phyloP scores from a whole-genome alignment of 1,140 invertebrate species.

The Chlorops oryzae region DNA sequence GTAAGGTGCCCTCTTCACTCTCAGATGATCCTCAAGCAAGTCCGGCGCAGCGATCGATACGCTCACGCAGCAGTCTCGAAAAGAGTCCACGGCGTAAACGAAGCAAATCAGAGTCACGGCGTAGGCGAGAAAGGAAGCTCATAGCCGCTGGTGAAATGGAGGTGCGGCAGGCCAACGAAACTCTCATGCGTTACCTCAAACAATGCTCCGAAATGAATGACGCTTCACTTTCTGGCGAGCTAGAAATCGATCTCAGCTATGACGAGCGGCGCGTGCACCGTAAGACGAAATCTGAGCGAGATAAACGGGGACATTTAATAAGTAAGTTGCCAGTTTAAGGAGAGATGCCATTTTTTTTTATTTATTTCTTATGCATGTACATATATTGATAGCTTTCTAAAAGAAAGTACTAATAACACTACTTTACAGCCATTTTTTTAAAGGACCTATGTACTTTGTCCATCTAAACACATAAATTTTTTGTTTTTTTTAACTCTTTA shows the following conservation, averaged over 20 bases:
- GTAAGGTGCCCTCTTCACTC: slow-evolving; percentile 41
- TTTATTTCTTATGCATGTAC: too few species aligned
- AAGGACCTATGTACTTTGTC: too few species aligned
- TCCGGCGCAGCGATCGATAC: slow-evolving; percentile 44
- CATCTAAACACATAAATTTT: too few species aligned
- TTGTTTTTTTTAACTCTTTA: too few species aligned
- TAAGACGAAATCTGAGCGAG: slow-evolving; percentile 46
- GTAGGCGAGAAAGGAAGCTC: slow-evolving; percentile 40
- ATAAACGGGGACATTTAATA: slow-evolving; percentile 44
- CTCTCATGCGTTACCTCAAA: slow-evolving; percentile 45
- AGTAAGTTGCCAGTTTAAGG: slow-evolving; percentile 27
- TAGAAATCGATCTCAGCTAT: slow-evolving; percentile 45
- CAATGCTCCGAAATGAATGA: slow-evolving; percentile 48
- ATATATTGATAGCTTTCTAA: too few species aligned
- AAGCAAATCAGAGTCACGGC: slow-evolving; percentile 45
- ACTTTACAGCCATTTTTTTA: too few species aligned
- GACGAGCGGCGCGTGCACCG: slow-evolving; percentile 45
- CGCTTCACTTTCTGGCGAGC: slow-evolving; percentile 43
- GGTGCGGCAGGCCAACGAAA: slow-evolving; percentile 46
- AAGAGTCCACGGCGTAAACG: slow-evolving; percentile 47
- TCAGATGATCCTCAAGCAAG: slow-evolving; percentile 47
- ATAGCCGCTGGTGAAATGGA: slow-evolving; percentile 47
- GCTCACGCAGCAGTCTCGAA: slow-evolving; percentile 41
- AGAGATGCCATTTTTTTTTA: neutral
- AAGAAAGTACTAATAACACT: too few species aligned